Percentiles rank a stretch among this genome's conserved stretches.
phyloP scores from a whole-genome alignment of 2,113 vertebrate species.

The Neotoma lepida region DNA sequence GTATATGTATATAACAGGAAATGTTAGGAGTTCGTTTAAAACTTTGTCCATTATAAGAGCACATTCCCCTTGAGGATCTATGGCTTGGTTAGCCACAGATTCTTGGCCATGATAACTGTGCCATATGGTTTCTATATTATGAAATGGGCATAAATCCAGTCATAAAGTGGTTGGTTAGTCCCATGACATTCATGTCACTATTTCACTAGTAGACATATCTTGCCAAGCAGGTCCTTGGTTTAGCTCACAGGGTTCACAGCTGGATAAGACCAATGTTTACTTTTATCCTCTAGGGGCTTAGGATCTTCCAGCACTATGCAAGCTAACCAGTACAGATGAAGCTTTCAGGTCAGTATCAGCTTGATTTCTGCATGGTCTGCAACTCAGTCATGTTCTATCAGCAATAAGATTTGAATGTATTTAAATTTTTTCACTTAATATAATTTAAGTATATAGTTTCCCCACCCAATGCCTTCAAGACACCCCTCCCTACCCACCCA shows the following conservation, averaged over 20 bases:
- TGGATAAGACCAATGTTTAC: neutral
- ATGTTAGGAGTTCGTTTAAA: neutral
- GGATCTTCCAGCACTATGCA: neutral
- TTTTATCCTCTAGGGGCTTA: neutral
- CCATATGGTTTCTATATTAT: neutral
- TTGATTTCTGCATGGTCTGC: neutral
- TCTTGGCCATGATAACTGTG: neutral
- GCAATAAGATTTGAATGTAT: neutral
- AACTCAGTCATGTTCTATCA: neutral
- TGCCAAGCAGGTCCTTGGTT: neutral
- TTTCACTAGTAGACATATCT: neutral
- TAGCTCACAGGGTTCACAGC: neutral
- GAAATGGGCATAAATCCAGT: neutral
- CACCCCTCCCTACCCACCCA: neutral
- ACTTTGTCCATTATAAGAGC: neutral
- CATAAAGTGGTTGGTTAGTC: neutral
- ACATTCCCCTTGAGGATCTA: neutral
- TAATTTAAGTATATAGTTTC: neutral
- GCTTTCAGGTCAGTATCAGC: neutral
- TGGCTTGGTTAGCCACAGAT: neutral
- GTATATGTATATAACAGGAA: neutral
- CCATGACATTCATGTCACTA: neutral
- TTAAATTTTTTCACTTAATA: neutral
- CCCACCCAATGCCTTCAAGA: neutral
- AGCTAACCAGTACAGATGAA: neutral